A percentile compares a stretch with the other conserved stretches of the same genome.
These are phyloP conservation scores for Chloroceryle aenea DNA, from an alignment of 2,113 vertebrate species.

Conservation along the genomic window DNA sequence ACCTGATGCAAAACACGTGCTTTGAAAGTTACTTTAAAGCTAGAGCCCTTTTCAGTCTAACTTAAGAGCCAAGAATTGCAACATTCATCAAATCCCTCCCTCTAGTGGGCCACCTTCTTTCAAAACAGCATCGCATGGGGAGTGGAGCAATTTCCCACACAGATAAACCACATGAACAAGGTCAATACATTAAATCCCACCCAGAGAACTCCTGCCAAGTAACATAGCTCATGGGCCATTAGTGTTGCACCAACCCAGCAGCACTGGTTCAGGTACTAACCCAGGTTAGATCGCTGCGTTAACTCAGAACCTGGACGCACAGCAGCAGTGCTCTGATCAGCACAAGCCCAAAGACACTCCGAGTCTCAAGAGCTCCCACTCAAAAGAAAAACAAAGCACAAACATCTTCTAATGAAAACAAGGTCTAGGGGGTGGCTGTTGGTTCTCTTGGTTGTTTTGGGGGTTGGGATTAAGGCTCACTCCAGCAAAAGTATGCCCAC, in stretches of 20 bases:
- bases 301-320: background rate
- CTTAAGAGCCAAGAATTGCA: background rate
- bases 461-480: rapidly evolving
- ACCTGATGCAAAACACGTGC: background rate
- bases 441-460: background rate
- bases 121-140: background rate
- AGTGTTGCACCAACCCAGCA: background rate
- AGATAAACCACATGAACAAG: background rate
- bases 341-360: background rate
- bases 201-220: background rate
- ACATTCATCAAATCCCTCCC: rapidly evolving
- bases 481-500: background rate
- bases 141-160: background rate
- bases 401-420: background rate
- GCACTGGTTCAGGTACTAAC: background rate
- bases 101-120: background rate
- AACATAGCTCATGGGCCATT: background rate
- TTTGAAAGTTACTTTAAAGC: background rate
- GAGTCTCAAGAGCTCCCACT: background rate
- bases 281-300: background rate
- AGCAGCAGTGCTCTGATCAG: background rate
- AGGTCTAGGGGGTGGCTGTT: background rate
- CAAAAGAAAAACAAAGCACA: background rate
- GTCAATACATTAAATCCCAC: background rate
- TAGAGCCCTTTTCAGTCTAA: background rate